Percentiles rank a stretch among this genome's conserved stretches.
These are phyloP conservation scores for Palythoa caribaeorum DNA, from an alignment of 92 coral and sea anemone genomes.

Conservation along the genomic window DNA sequence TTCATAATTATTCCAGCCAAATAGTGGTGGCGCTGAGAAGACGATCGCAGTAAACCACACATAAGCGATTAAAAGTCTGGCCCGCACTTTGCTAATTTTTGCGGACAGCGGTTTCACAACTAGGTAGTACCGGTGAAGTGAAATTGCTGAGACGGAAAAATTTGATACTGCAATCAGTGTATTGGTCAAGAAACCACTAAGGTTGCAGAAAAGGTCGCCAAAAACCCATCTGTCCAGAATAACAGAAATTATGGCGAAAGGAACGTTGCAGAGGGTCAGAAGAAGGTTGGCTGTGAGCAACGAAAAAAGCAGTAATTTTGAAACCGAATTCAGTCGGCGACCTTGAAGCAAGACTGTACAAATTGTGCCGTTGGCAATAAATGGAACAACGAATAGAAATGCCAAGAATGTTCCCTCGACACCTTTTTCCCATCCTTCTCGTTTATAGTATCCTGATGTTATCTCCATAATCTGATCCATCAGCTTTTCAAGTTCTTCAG, in stretches of 20 bases:
- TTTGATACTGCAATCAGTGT: slow-evolving; percentile 80
- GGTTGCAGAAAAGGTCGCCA: slow-evolving; percentile 76
- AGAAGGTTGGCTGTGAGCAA: slow-evolving; percentile 72
- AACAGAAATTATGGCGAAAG: slow-evolving; percentile 75
- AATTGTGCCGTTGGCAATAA: slow-evolving; percentile 77
- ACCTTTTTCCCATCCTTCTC: slow-evolving; percentile 60
- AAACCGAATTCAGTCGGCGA: slow-evolving; percentile 72
- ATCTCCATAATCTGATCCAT: neutral
- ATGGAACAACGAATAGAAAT: slow-evolving; percentile 69
- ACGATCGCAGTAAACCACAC: slow-evolving; percentile 85
- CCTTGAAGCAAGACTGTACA: slow-evolving; percentile 68
- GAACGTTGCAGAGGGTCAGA: slow-evolving; percentile 68
- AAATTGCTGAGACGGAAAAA: slow-evolving; percentile 76
- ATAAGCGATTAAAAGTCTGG: slow-evolving; percentile 78
- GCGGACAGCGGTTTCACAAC: slow-evolving; percentile 86
- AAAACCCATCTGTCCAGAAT: slow-evolving; percentile 88
- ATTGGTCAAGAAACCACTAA: slow-evolving; percentile 75
- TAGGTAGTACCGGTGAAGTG: slow-evolving; percentile 89
- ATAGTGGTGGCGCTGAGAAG: slow-evolving; percentile 76
- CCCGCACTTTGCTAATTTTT: slow-evolving; percentile 74
- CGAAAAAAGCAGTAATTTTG: slow-evolving; percentile 73
- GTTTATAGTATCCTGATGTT: slow-evolving; percentile 4
- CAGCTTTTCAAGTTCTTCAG: neutral
- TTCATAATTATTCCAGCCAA: slow-evolving; percentile 89
- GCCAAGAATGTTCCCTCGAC: slow-evolving; percentile 69